Evolutionary conservation across 2,113 vertebrate genomes (phyloP), one percentile per base, ranked within the genome.

Genomic region (Amphiprion ocellaris): DNA sequence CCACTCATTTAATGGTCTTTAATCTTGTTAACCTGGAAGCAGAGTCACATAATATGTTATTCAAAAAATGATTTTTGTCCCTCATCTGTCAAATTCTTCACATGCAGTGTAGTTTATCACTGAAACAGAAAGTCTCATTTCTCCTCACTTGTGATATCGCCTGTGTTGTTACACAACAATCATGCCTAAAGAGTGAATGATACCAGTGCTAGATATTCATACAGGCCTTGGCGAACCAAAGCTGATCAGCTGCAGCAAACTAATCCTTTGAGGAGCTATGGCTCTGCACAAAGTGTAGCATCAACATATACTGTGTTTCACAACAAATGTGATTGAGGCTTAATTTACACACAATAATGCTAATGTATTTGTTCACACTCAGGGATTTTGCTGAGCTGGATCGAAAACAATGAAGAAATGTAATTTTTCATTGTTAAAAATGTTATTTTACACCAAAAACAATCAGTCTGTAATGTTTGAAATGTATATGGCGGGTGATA

Each of bases 271-370:
- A 82, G 69, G 39, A 81, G 56, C 26, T 47, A 39, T 19, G 52
- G 67, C 72, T 63, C 56, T 78, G 15, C 63, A 39, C 67, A 87
- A 86, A 77, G 59, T 53, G 56, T 88, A 85, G 62, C 55, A 77
- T 76, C 62, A 87, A 87, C 19, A 64, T 87, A 80, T 72, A 84
- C n/a, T 28, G 17, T 84, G 50, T 78, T 80, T 79, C 70, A 84
- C 30, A 21, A 64, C 74, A 75, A 83, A 58, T 83, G 82, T 91
- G 69, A 93, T 82, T 89, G 70, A 91, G 69, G 71, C 74, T 87
- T 85, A 80, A 73, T 79, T 68, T 79, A 83, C 65, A 63, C 19
- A 44, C 17, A 49, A 66, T 82, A 79, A 74, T 78, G 56, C 79
- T 82, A 70, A 56, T 37, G 68, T 33, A 39, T 30, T 30, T 30